Evolutionary conservation across 2,888 invertebrate species (phyloP).

Genomic region (Drosophila nr. perissopoda): DNA sequence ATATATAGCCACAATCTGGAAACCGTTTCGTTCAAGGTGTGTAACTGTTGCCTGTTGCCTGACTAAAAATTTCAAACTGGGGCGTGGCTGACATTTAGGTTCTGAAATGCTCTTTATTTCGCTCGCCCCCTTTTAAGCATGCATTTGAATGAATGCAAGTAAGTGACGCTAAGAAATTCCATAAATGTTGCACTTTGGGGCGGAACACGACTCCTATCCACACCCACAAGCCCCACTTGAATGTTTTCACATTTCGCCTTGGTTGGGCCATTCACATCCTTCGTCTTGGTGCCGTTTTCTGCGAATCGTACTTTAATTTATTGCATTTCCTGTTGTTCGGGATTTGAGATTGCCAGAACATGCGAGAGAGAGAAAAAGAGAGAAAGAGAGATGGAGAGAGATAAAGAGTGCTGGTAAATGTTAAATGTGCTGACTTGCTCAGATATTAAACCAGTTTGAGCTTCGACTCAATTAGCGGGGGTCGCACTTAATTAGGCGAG

Average conservation of each 20-base stretch:
- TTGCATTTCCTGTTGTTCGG: slow-evolving; percentile 51
- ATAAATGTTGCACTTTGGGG: slow-evolving; percentile 48
- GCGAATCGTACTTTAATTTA: slow-evolving; percentile 59
- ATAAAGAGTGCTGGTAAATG: not conserved
- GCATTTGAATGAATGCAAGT: slow-evolving; percentile 30
- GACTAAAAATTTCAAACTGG: slow-evolving; percentile 3
- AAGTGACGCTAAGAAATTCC: slow-evolving; percentile 19
- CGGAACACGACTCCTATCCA: not conserved
- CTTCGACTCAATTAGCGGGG: slow-evolving; percentile 40
- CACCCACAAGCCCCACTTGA: slow-evolving; percentile 1
- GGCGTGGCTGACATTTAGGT: slow-evolving; percentile 65
- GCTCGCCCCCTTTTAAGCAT: slow-evolving; percentile 15
- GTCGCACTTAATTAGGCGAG: slow-evolving; percentile 15
- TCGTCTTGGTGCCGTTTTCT: slow-evolving; percentile 13
- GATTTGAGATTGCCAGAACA: not conserved
- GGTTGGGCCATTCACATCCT: slow-evolving; percentile 20
- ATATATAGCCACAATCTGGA: slow-evolving; percentile 5
- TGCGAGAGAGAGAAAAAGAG: not conserved
- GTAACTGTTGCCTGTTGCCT: slow-evolving; percentile 18
- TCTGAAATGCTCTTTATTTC: slow-evolving; percentile 42
- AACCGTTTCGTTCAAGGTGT: slow-evolving; percentile 43
- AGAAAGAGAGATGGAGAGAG: not conserved
- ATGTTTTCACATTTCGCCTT: slow-evolving; percentile 57
- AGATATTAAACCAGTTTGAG: slow-evolving; percentile 37
- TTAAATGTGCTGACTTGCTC: slow-evolving; percentile 11